Evolutionary conservation across 2,113 vertebrate species (phyloP).

Genomic region (Ceratotherium simum): DNA sequence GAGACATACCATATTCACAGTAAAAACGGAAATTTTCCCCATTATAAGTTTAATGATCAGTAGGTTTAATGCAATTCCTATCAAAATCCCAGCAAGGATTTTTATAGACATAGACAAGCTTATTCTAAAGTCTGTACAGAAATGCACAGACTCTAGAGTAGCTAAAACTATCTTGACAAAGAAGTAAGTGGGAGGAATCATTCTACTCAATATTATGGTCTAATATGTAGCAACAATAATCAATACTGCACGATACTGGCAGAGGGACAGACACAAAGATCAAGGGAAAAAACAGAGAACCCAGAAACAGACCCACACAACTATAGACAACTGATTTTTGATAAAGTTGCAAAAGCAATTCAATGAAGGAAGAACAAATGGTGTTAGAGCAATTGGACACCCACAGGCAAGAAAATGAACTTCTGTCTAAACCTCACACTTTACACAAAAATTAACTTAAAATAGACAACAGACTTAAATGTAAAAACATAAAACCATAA

Average conservation of each 20-base stretch:
- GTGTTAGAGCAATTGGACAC: neutral
- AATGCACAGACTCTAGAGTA: neutral
- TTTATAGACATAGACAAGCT: neutral
- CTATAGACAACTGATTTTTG: neutral
- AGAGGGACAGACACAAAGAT: neutral
- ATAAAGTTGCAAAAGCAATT: neutral
- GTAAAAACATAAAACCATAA: neutral
- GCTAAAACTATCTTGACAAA: neutral
- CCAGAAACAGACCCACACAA: neutral
- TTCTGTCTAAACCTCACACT: neutral
- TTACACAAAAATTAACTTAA: neutral
- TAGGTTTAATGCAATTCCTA: neutral
- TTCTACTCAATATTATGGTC: neutral
- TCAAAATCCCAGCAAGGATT: neutral
- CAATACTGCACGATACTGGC: neutral
- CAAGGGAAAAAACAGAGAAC: neutral
- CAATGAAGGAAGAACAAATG: neutral
- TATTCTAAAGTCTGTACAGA: neutral
- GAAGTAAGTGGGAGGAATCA: neutral
- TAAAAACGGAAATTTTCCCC: neutral
- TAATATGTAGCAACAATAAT: neutral
- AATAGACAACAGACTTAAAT: neutral
- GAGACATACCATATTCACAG: neutral
- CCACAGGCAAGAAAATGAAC: neutral
- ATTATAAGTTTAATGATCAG: neutral